Percentiles rank a stretch among this genome's conserved stretches.
phyloP scores from a whole-genome alignment of 2,113 vertebrate genomes.

The Lathamus discolor region DNA sequence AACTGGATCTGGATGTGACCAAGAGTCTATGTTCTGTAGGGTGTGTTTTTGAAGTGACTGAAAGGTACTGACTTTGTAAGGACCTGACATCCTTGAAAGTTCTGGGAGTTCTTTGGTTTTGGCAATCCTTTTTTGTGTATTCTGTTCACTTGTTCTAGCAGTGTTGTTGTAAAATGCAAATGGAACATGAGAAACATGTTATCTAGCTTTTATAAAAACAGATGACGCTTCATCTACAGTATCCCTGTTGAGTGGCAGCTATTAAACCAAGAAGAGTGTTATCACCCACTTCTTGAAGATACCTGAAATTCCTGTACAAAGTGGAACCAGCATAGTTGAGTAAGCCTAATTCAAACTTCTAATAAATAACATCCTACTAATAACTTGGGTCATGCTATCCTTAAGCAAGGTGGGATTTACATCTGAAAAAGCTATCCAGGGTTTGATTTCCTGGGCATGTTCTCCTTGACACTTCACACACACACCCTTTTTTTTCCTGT shows the following conservation, averaged over 20 bases:
- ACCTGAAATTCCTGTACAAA: neutral
- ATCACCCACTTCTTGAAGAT: neutral
- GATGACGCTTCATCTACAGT: neutral
- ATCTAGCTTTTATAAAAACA: neutral
- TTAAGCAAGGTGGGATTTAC: neutral
- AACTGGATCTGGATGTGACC: neutral
- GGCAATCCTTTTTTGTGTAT: neutral
- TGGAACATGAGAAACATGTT: neutral
- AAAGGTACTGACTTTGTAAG: neutral
- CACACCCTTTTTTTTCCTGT: no score
- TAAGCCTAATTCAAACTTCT: neutral
- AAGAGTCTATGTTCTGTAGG: rapidly evolving
- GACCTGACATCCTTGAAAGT: neutral
- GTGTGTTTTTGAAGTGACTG: neutral
- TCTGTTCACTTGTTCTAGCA: neutral
- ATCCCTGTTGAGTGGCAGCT: neutral
- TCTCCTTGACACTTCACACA: neutral
- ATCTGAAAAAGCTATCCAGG: neutral
- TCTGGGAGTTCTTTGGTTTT: neutral
- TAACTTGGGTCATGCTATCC: neutral
- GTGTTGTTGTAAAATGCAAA: neutral
- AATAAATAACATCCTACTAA: neutral
- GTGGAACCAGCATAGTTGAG: neutral
- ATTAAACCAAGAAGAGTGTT: neutral
- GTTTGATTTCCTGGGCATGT: neutral